Percentiles rank a stretch among this genome's conserved stretches.
Conservation (phyloP, 2,888 invertebrate genomes). For the Phengaris arion region DNA sequence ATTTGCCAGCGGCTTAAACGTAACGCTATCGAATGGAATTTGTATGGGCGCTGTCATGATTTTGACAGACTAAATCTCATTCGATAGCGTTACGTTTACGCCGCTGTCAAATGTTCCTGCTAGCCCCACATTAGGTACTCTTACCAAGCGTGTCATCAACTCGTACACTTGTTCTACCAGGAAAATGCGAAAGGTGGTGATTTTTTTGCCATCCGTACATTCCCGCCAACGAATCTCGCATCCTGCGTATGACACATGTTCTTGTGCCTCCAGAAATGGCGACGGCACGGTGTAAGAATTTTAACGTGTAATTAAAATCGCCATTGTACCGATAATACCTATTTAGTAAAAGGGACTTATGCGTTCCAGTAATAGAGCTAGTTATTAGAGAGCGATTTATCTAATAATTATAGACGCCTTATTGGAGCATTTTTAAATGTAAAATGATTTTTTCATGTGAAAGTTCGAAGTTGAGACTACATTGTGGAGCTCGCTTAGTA, state of each 20-base stretch:
- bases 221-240: constrained; percentile 21
- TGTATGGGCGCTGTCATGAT: too few relatives aligned
- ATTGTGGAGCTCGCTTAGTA: not conserved
- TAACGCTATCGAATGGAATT: too few relatives aligned
- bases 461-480: too few relatives aligned
- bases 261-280: constrained; percentile 10
- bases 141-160: too few relatives aligned
- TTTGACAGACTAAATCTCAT: too few relatives aligned
- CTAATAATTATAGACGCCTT: not conserved
- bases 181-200: not conserved
- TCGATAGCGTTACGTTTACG: too few relatives aligned
- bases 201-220: constrained; percentile 15
- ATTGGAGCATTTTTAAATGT: not conserved
- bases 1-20: too few relatives aligned
- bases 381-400: constrained; percentile 4
- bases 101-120: too few relatives aligned
- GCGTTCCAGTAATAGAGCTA: not conserved
- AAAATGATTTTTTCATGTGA: too few relatives aligned
- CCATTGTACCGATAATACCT: constrained; percentile 5
- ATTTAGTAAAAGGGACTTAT: not conserved
- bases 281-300: constrained; percentile 14
- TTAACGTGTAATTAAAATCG: constrained; percentile 17
- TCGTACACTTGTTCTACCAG: not conserved
- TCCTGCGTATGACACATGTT: constrained; percentile 26
- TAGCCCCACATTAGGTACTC: too few relatives aligned